Conservation (phyloP, 2,888 invertebrate species). For the Miltochrista miniata region DNA sequence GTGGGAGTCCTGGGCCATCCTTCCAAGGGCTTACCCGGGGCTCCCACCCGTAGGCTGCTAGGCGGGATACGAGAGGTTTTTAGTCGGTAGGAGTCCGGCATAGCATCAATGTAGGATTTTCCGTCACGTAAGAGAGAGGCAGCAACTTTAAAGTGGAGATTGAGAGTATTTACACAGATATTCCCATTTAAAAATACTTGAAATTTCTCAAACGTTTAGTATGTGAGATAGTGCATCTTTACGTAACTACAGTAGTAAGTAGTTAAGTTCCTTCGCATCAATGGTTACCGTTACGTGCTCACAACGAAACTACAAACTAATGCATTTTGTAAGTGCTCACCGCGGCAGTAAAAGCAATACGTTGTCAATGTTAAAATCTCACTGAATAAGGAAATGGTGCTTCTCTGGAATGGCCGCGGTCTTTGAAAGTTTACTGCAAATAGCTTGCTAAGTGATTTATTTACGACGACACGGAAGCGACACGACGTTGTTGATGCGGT, state of each 20-base stretch:
- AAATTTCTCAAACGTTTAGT: too few relatives aligned
- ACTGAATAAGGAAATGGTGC: slow-evolving; percentile 33
- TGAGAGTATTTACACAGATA: too few relatives aligned
- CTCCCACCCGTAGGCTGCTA: too few relatives aligned
- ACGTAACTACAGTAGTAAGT: background rate
- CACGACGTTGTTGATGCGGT: too few relatives aligned
- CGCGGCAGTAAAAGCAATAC: slow-evolving; percentile 44
- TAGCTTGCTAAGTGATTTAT: slow-evolving; percentile 5
- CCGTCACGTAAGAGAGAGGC: too few relatives aligned
- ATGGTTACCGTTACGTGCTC: slow-evolving; percentile 1
- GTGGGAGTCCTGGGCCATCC: too few relatives aligned
- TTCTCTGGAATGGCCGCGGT: slow-evolving; percentile 26
- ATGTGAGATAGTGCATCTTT: slow-evolving; percentile 6
- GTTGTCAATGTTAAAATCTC: slow-evolving; percentile 39
- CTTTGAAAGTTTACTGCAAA: slow-evolving; percentile 33
- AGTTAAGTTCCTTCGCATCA: background rate
- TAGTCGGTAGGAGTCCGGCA: too few relatives aligned
- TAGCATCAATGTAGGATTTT: too few relatives aligned
- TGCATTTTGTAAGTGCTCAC: slow-evolving; percentile 38
- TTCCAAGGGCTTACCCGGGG: too few relatives aligned
- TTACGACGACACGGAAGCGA: background rate
- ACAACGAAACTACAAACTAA: slow-evolving; percentile 34
- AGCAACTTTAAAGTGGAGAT: too few relatives aligned
- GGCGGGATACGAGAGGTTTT: too few relatives aligned
- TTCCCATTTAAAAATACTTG: too few relatives aligned